Base-by-base conservation (phyloP, 2,888 invertebrate genomes). In the Podotricha telesiphe region DNA sequence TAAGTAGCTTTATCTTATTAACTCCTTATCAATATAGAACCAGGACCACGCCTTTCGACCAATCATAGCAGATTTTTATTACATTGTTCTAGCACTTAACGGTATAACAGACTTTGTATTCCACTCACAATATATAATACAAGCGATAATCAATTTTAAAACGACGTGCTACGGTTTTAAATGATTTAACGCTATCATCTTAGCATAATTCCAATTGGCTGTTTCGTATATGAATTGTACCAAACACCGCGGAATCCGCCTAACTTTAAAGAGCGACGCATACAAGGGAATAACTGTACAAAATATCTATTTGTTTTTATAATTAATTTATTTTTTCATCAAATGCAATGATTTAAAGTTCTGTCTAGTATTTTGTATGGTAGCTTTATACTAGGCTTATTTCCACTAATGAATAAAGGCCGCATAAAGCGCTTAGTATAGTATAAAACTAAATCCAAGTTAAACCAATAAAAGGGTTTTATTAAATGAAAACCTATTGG, bases 381-480 rank as follows among this genome's bases (percentile, higher is more conserved):
- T 42, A 65, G 67, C 69, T 69, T 66, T 59, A 63, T 66, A 50
- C 62, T 65, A 64, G 65, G 68, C 66, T 71, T 70, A 68, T 69
- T 67, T 69, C 56, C 65, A 68, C 61, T 71, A 74, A 74, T 71
- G 67, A 70, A 71, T 73, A 71, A 73, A 74, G 70, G 71, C 69
- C 72, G 74, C 65, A 72, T 76, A 76, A 76, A 75, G 75, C 65
- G 76, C 76, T 76, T 76, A 76, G 70, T 73, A 53, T 62, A 67
- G 73, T 72, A 74, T 75, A 76, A 77, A 77, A 76, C 82, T 83
- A 88, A 92, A 89, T 89, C 91, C 86, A 76, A 85, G 85, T 84
- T 91, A 91, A 92, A 88, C 91, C 91, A 90, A 91, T 91, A 89
- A 92, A 91, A 85, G 90, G 91, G 86, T 88, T 89, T 85, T 86